Percentiles rank a stretch among this genome's conserved stretches.
Evolutionary conservation across 2,888 invertebrate species (phyloP).

Genomic region (Tipula vernalis): DNA sequence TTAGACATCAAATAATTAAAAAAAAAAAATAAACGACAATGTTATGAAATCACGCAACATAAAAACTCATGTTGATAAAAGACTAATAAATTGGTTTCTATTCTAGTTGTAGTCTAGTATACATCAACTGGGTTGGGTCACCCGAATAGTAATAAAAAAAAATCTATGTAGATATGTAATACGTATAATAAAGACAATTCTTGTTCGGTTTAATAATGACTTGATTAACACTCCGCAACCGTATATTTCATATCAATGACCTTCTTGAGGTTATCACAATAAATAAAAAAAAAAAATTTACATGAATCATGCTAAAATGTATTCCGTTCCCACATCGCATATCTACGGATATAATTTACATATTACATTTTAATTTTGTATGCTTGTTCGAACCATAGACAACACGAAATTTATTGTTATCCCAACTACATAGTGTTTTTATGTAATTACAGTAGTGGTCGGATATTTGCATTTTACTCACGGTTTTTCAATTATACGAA

Average conservation of each 20-base stretch:
- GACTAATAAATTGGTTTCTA: not conserved
- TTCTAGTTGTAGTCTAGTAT: not conserved
- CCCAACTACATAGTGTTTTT: not conserved
- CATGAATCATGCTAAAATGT: not conserved
- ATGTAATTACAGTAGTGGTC: not conserved
- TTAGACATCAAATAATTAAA: not conserved
- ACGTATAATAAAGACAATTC: not conserved
- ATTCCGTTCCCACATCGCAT: not conserved
- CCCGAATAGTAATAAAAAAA: not conserved
- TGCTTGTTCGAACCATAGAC: not conserved
- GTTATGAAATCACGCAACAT: not conserved
- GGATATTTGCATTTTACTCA: not conserved
- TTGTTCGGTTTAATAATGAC: not conserved
- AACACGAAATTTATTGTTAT: not conserved
- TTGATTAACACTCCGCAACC: not conserved
- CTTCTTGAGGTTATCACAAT: not conserved
- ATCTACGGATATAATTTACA: not conserved
- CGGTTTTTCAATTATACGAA: not conserved
- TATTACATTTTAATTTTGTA: not conserved
- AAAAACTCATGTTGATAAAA: not conserved
- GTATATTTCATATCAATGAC: not conserved
- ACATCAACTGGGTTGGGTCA: not conserved
- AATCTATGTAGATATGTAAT: not conserved
- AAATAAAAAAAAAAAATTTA: not conserved
- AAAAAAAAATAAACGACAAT: not conserved